A percentile compares a stretch with the other conserved stretches of the same genome.
These are phyloP conservation scores for Rhinolophus sinicus DNA, from an alignment of 2,113 vertebrate genomes.

Conservation along the genomic window DNA sequence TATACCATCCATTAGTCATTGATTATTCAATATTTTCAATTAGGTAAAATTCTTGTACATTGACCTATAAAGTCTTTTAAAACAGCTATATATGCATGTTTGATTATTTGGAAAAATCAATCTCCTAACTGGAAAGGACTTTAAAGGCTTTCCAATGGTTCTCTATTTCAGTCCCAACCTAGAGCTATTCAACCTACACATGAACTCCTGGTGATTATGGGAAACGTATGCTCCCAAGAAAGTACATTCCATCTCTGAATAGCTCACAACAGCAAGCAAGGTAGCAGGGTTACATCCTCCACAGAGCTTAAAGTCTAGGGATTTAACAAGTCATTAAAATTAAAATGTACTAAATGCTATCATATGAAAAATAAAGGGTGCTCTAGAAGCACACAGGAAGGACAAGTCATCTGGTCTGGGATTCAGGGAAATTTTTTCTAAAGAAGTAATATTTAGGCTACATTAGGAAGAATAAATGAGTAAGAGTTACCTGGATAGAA, in stretches of 20 bases:
- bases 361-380: neutral
- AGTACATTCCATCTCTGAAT: neutral
- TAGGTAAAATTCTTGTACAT: neutral
- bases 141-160: neutral
- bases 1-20: neutral
- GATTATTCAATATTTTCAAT: neutral
- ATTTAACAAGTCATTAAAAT: slow-evolving; percentile 23
- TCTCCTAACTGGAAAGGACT: neutral
- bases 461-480: slow-evolving; percentile 26
- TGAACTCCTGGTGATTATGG: neutral
- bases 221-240: neutral
- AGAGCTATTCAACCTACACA: neutral
- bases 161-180: neutral
- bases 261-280: neutral
- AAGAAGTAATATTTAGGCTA: neutral
- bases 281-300: neutral
- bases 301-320: neutral
- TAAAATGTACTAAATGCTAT: neutral
- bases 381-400: neutral
- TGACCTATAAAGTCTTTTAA: slow-evolving; percentile 10
- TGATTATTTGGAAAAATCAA: neutral
- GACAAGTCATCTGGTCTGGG: neutral
- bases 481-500: neutral
- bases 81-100: neutral
- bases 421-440: neutral